These are phyloP conservation scores for Xiphias gladius DNA, from an alignment of 2,113 vertebrate species.

Conservation along the genomic window DNA sequence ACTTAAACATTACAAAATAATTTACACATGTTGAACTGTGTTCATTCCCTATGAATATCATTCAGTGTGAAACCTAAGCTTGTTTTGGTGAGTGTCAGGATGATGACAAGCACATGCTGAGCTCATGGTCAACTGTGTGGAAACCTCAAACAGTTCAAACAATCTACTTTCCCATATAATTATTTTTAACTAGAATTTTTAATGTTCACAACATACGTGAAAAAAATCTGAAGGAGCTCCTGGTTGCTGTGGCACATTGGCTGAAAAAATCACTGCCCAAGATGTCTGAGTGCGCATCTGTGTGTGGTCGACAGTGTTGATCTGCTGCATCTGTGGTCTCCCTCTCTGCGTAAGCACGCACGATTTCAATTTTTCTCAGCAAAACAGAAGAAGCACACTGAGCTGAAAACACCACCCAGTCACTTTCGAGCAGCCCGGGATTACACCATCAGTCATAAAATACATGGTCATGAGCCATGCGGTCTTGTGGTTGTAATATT, in stretches of 20 bases:
- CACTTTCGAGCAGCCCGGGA: constrained; percentile 5
- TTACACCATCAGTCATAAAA: constrained; percentile 43
- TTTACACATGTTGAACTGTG: neutral
- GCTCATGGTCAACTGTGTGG: constrained; percentile 6
- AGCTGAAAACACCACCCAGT: constrained; percentile 34
- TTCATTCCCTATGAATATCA: neutral
- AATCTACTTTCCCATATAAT: neutral
- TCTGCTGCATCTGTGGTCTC: constrained; percentile 48
- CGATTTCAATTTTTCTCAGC: constrained; percentile 58
- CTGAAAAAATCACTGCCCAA: constrained; percentile 34
- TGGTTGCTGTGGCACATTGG: neutral
- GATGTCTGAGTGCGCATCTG: constrained; percentile 50
- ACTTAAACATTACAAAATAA: neutral
- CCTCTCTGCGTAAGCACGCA: constrained; percentile 34
- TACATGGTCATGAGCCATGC: constrained; percentile 6
- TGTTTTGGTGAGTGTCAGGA: constrained; percentile 5
- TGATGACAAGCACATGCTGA: constrained; percentile 20
- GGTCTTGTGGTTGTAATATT: constrained; percentile 40
- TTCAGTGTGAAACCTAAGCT: neutral
- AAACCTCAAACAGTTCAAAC: neutral
- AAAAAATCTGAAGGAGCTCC: neutral
- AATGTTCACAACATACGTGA: neutral
- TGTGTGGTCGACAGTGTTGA: constrained; percentile 62
- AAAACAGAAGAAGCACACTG: constrained; percentile 49
- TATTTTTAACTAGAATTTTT: neutral